Conservation (phyloP, 92 coral and sea anemone species). For the Epizoanthus ramosus region DNA sequence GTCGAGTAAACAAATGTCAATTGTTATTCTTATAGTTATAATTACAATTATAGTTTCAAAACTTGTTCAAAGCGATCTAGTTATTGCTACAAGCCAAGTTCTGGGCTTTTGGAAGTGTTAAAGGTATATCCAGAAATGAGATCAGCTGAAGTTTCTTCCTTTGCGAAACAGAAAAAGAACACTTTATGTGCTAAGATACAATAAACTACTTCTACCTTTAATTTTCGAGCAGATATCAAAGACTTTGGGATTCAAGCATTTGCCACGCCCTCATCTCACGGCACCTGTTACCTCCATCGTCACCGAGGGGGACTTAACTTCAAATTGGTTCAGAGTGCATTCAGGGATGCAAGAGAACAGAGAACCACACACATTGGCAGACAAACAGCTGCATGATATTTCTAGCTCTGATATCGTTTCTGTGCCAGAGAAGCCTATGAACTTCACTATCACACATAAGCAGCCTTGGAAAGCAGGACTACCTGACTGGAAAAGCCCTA, state of each 20-base stretch:
- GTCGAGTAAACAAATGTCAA: too few relatives aligned
- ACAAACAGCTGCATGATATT: neutral
- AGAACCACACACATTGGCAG: neutral
- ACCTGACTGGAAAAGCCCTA: constrained; percentile 33
- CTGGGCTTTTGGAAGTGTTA: too few relatives aligned
- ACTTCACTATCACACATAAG: neutral
- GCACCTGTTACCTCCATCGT: neutral
- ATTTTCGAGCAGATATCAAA: constrained; percentile 7
- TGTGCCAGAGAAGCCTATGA: neutral
- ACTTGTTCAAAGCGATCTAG: too few relatives aligned
- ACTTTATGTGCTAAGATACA: too few relatives aligned
- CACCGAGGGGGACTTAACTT: neutral
- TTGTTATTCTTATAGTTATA: too few relatives aligned
- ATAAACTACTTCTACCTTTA: neutral
- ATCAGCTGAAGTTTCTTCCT: too few relatives aligned
- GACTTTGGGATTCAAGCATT: constrained; percentile 10
- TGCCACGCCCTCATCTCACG: neutral
- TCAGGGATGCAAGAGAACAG: constrained; percentile 20
- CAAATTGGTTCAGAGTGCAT: constrained; percentile 35
- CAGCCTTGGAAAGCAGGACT: neutral
- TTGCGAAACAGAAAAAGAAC: too few relatives aligned
- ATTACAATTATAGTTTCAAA: too few relatives aligned
- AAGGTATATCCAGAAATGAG: too few relatives aligned
- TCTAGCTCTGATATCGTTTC: neutral
- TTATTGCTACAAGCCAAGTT: too few relatives aligned